phyloP scores from a whole-genome alignment of 2,113 vertebrate species.

The Chitala chitala region DNA sequence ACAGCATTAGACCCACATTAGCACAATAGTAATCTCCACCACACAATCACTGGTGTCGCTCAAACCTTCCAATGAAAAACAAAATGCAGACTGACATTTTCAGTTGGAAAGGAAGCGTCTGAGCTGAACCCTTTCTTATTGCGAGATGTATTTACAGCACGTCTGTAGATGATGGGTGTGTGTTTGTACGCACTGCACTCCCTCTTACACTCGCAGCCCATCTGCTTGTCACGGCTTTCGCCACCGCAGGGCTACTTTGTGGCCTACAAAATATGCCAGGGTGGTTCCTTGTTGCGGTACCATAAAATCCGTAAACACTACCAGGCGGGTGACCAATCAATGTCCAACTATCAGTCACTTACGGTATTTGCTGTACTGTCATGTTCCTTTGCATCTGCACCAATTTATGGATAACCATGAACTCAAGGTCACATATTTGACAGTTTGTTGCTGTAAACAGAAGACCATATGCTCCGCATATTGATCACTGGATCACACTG shows the following conservation, averaged over 20 bases:
- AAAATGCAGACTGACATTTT: too few relatives aligned
- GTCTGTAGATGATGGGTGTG: too few relatives aligned
- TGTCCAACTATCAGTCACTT: not conserved
- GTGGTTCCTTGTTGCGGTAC: not conserved
- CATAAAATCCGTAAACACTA: not conserved
- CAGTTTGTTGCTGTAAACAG: not conserved
- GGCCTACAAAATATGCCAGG: not conserved
- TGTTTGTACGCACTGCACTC: too few relatives aligned
- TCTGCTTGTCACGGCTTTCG: not conserved
- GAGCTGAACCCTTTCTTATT: too few relatives aligned
- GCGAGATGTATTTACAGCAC: too few relatives aligned
- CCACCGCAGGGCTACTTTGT: not conserved
- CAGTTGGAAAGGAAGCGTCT: too few relatives aligned
- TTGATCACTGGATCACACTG: not conserved
- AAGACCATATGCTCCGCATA: not conserved
- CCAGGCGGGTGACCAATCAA: not conserved
- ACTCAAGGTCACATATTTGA: too few relatives aligned
- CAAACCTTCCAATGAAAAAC: too few relatives aligned
- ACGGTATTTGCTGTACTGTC: not conserved
- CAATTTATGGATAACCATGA: conserved; percentile 5
- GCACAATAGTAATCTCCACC: too few relatives aligned
- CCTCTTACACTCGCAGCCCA: too few relatives aligned
- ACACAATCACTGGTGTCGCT: too few relatives aligned
- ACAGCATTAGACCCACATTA: too few relatives aligned
- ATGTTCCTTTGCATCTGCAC: not conserved